Percentiles rank a stretch among this genome's conserved stretches.
Evolutionary conservation across 2,797 vertebrate species (phyloP).

Genomic region (Hippopotamyrus pictus): DNA sequence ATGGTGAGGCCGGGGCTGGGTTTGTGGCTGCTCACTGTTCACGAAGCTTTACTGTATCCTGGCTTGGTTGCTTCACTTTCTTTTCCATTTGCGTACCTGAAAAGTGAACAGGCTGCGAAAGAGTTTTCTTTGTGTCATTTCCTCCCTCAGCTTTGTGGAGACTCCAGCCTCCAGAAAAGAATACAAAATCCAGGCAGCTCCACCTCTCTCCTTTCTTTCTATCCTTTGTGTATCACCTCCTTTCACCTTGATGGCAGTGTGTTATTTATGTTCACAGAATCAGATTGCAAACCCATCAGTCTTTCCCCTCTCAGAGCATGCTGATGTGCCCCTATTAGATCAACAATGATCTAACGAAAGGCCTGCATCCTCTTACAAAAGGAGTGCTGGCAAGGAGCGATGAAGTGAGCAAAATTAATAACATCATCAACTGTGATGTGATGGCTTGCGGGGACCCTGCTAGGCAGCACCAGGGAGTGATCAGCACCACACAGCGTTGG

Average conservation of each 20-base stretch:
- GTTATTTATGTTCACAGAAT: not conserved
- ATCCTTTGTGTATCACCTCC: not conserved
- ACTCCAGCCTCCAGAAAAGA: not conserved
- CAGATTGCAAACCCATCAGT: not conserved
- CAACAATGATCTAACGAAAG: not conserved
- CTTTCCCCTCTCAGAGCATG: not conserved
- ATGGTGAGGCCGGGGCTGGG: not conserved
- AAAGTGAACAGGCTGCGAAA: not conserved
- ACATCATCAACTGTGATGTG: not conserved
- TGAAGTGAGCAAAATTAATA: not conserved
- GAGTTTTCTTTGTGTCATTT: not conserved
- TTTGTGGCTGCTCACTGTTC: not conserved
- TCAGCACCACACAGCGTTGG: not conserved
- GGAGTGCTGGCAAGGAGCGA: not conserved
- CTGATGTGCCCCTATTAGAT: not conserved
- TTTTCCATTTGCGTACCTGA: not conserved
- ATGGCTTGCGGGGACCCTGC: not conserved
- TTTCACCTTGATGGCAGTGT: not conserved
- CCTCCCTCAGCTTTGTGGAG: not conserved
- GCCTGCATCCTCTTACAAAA: not conserved
- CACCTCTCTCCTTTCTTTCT: not conserved
- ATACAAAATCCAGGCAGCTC: not conserved
- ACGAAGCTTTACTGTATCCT: not conserved
- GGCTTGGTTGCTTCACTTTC: not conserved
- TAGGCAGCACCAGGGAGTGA: not conserved